Base-by-base conservation (phyloP, 2,888 invertebrate species). In the Dryobotodes eremita region DNA sequence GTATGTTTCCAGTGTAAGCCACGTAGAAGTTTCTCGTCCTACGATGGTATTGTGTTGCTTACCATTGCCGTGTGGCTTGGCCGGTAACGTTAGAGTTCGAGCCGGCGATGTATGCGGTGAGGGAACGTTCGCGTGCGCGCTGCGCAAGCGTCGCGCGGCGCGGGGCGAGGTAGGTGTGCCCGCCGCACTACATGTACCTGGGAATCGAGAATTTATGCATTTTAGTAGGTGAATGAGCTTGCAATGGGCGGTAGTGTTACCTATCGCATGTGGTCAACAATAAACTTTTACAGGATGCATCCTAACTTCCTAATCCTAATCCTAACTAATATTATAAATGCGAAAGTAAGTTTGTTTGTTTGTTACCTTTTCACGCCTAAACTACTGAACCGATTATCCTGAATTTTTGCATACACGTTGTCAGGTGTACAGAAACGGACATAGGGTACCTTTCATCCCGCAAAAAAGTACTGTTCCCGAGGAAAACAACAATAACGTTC, bases 121-220 rank as follows among this genome's bases (percentile, higher is more conserved):
- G 71, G 46, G 74, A 64, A 75, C 80, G 81, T 74, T 70, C 83
- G 75, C 13, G 74, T 53, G 84, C 81, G 80, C 81, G 80, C 76
- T 62, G 86, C 82, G 85, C 88, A 85, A 85, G 86, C 88, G 78
- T 78, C 82, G 88, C 76, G 75, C 71, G 69, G 79, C 68, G 77
- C 71, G 82, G 78, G 78, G 65, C 76, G 46, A 8, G 10, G 64
- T 76, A 71, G 46, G 71, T 70, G 59, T 69, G 86, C 80, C 79
- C 80, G 86, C 85, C 87, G 87, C 88, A 81, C 86, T 88, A 88
- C 85, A 80, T 80, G 83, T 91, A 90, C 90, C 92, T 92, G 90
- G 0, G 84, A 87, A 59, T 20, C 0, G 15, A 31, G 1, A n/a
- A 17, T 15, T 15, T 1, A 20, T 36, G 11, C 1, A 8, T 42